phyloP scores from a whole-genome alignment of 30 jellyfish, hydroid and myxozoan genomes.

The Pelagia noctiluca region DNA sequence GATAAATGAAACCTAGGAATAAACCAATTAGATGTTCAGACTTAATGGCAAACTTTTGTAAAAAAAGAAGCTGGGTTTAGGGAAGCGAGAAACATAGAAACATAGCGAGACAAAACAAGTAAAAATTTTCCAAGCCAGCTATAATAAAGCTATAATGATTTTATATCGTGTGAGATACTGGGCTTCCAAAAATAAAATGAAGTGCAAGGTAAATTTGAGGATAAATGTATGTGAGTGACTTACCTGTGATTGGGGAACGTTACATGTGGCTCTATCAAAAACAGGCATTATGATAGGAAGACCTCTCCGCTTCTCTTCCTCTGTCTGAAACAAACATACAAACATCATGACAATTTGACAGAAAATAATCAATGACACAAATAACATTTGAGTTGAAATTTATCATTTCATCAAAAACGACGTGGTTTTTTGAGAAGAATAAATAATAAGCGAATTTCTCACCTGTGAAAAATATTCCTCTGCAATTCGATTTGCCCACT shows the following conservation, averaged over 20 bases:
- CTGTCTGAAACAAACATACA: slow-evolving; percentile 72
- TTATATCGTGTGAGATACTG: not conserved
- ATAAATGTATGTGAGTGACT: too few relatives aligned
- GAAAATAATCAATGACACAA: too few relatives aligned
- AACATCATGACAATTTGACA: not conserved
- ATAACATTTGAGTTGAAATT: too few relatives aligned
- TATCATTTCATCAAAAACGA: not conserved
- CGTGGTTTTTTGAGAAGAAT: not conserved
- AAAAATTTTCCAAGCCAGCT: too few relatives aligned
- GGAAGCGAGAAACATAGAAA: too few relatives aligned
- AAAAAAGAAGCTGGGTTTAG: too few relatives aligned
- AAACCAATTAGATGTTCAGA: too few relatives aligned
- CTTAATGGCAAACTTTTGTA: too few relatives aligned
- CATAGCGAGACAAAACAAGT: too few relatives aligned
- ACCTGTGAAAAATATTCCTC: slow-evolving; percentile 96
- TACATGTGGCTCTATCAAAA: slow-evolving; percentile 93
- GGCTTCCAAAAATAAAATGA: not conserved
- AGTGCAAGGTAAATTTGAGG: not conserved
- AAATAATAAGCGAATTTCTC: not conserved
- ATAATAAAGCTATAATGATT: too few relatives aligned
- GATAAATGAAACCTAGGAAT: slow-evolving; percentile 81
- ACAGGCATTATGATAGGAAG: slow-evolving; percentile 98
- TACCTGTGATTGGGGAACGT: slow-evolving; percentile 98
- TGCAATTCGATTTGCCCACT: slow-evolving; percentile 96
- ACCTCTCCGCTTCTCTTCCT: slow-evolving; percentile 93